Conservation (phyloP, 2,797 vertebrate species). For the Chaunax sp. region DNA sequence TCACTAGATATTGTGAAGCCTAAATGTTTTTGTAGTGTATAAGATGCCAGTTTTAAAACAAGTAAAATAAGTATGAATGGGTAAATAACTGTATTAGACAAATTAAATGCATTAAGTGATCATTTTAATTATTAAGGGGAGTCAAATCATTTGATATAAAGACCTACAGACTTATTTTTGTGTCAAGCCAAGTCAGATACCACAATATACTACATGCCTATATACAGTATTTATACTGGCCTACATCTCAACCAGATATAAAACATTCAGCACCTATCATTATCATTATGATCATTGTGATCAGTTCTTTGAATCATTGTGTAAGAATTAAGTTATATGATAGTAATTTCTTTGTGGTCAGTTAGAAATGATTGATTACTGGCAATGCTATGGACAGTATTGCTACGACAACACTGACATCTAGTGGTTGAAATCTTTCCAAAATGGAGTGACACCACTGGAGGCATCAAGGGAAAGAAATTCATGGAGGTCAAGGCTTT, state of each 20-base stretch:
- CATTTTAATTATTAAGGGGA: no score
- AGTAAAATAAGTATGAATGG: no score
- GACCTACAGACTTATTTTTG: no score
- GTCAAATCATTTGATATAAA: no score
- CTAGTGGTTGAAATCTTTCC: slow-evolving; percentile 44
- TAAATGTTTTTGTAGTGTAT: no score
- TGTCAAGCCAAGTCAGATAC: no score
- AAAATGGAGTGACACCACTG: not conserved
- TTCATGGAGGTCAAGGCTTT: not conserved
- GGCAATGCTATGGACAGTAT: rapidly evolving
- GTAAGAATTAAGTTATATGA: not conserved
- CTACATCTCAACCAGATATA: not conserved
- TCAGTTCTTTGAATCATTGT: not conserved
- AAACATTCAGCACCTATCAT: not conserved
- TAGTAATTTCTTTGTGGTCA: not conserved
- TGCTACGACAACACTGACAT: slow-evolving; percentile 39
- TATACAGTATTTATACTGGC: not conserved
- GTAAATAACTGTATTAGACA: not conserved
- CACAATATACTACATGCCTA: no score
- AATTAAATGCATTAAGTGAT: not conserved
- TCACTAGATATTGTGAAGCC: no score
- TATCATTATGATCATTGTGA: not conserved
- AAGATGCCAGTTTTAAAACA: not conserved
- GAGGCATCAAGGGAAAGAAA: not conserved
- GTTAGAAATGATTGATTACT: not conserved